Evolutionary conservation across 1,140 invertebrate species (phyloP).

Genomic region (Whitmania pigra): DNA sequence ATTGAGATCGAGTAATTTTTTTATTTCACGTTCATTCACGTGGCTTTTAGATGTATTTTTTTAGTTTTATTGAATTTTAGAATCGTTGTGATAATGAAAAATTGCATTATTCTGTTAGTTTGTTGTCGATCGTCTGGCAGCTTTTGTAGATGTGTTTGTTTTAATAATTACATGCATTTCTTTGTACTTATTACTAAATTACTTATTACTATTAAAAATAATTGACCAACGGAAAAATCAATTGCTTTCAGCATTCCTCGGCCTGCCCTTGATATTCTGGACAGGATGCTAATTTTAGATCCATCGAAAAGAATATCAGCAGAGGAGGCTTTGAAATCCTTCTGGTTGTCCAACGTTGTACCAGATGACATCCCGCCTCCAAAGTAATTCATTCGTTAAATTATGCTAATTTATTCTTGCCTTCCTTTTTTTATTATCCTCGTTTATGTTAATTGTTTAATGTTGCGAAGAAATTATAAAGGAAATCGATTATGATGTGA

Average conservation of each 20-base stretch:
- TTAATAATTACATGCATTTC: neutral
- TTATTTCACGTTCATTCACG: too few relatives aligned
- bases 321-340: conserved; percentile 77
- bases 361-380: conserved; percentile 57
- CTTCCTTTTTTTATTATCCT: too few relatives aligned
- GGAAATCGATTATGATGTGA: too few relatives aligned
- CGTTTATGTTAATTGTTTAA: too few relatives aligned
- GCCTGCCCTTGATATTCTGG: conserved; percentile 77
- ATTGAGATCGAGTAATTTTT: neutral
- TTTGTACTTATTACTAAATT: neutral
- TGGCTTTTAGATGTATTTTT: neutral
- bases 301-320: conserved; percentile 84
- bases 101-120: too few relatives aligned
- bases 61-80: too few relatives aligned
- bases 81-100: too few relatives aligned
- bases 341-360: conserved; percentile 84
- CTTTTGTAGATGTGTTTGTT: neutral
- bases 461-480: too few relatives aligned
- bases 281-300: conserved; percentile 91
- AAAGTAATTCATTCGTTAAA: conserved; percentile 47
- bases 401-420: neutral
- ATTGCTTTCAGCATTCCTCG: conserved; percentile 57
- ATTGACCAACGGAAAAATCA: too few relatives aligned
- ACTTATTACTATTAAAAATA: neutral
- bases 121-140: too few relatives aligned